Conservation (phyloP, 2,113 vertebrate species). For the Numenius arquata region DNA sequence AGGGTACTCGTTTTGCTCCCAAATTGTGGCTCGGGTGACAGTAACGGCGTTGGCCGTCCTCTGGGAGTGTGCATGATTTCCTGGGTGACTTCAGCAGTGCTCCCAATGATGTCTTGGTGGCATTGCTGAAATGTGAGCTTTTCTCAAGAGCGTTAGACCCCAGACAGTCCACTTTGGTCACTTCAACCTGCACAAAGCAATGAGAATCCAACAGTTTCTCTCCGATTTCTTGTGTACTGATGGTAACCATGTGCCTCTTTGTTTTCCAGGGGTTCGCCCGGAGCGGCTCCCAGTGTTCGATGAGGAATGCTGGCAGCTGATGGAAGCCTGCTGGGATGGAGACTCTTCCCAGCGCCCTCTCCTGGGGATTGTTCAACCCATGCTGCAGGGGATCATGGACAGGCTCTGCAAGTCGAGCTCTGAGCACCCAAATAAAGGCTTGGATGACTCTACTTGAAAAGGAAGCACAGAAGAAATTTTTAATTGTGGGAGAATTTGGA, state of each 20-base stretch:
- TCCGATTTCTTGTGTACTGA: not conserved
- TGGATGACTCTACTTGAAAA: slow-evolving; percentile 91
- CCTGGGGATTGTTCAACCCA: slow-evolving; percentile 93
- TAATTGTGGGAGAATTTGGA: slow-evolving; percentile 5
- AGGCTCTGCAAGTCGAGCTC: slow-evolving; percentile 80
- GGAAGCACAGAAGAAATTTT: not conserved
- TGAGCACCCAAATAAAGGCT: slow-evolving; percentile 74
- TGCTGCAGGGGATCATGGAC: slow-evolving; percentile 91
- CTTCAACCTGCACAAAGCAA: not conserved
- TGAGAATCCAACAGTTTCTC: not conserved
- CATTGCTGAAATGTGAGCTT: not conserved
- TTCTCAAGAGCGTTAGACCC: not conserved
- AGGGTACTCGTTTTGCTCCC: not conserved
- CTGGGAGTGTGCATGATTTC: not conserved
- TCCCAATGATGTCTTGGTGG: not conserved
- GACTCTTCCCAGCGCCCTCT: slow-evolving; percentile 91
- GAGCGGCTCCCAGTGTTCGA: slow-evolving; percentile 89
- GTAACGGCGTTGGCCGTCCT: not conserved
- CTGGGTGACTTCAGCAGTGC: not conserved
- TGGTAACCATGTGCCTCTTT: not conserved
- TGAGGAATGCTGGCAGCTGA: slow-evolving; percentile 98
- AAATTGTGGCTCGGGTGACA: not conserved
- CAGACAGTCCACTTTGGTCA: no score
- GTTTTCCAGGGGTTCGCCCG: slow-evolving; percentile 83
- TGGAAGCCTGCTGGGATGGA: slow-evolving; percentile 97